Conservation (phyloP, 1,140 invertebrate genomes). For the Philotrypesis tridentata region DNA sequence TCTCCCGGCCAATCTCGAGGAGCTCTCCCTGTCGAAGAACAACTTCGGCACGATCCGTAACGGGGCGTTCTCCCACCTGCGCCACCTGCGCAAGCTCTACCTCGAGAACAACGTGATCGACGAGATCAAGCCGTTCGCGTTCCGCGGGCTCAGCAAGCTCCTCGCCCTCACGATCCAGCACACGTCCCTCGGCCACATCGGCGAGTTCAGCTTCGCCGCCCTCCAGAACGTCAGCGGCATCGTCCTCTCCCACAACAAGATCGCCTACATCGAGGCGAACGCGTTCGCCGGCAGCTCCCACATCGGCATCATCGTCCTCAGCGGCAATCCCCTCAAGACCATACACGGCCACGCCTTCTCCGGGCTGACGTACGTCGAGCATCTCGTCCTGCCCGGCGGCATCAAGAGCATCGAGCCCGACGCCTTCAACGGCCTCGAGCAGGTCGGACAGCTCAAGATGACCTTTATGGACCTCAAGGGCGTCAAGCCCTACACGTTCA, state of each 20-base stretch:
- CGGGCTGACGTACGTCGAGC: constrained; percentile 84
- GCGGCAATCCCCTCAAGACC: constrained; percentile 84
- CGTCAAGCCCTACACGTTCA: constrained; percentile 82
- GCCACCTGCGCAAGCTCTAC: constrained; percentile 81
- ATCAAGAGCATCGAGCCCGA: constrained; percentile 83
- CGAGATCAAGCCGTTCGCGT: constrained; percentile 86
- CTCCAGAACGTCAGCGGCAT: constrained; percentile 86
- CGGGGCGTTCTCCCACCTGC: constrained; percentile 84
- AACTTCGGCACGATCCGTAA: constrained; percentile 84
- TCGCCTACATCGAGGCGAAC: constrained; percentile 84
- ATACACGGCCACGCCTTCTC: constrained; percentile 86
- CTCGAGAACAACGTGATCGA: constrained; percentile 88
- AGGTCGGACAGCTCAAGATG: constrained; percentile 83
- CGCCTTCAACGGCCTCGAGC: constrained; percentile 83
- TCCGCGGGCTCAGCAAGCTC: constrained; percentile 83
- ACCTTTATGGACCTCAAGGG: constrained; percentile 86
- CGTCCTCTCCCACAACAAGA: constrained; percentile 84
- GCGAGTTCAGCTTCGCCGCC: constrained; percentile 86
- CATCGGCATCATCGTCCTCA: constrained; percentile 82
- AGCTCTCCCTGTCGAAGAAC: constrained; percentile 87
- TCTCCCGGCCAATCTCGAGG: constrained; percentile 83
- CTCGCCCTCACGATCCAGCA: constrained; percentile 87
- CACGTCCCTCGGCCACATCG: constrained; percentile 83
- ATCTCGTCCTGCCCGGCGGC: constrained; percentile 84
- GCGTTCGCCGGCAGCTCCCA: constrained; percentile 89